Base-by-base conservation (phyloP, 2,888 invertebrate genomes). In the Amphipyra tragopoginis region DNA sequence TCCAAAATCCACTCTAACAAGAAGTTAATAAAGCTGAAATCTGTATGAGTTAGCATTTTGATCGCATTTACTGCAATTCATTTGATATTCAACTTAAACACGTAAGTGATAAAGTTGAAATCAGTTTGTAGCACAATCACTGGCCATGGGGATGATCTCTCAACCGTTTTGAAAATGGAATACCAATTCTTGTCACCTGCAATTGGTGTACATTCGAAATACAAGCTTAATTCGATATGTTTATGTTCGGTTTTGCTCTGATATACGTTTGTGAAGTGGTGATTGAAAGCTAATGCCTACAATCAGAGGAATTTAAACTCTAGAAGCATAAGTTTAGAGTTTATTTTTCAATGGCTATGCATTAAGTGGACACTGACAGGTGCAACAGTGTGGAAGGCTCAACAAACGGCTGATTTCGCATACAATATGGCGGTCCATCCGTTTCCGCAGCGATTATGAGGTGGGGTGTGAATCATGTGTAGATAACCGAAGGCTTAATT, bases 341-440 rank as follows among this genome's bases (percentile, higher is more conserved):
- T 9, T 34, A 52, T 52, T 65, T 57, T 62, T 1, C 9, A 29
- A 33, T 44, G 57, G 6, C 33, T 29, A 15, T 40, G 26, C 50
- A 44, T 43, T 69, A 63, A 71, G 75, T 75, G 75, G 78, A 63
- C 75, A 75, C 77, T 72, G 77, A 75, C 85, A 86, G 90, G 90
- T 90, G 93, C 92, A 90, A 85, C 92, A 89, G 93, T 85, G 93
- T 90, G 92, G 92, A 93, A 93, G 88, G 90, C 86, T 86, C 87
- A 87, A 92, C 93, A 90, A 92, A 73, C 79, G 79, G 90, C 89
- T 89, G 93, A 92, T 92, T 90, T 90, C 89, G 85, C 88, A 87
- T 87, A 90, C 92, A 93, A 89, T 92, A 93, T 92, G 93, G 92
- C 88, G 89, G 90, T 88, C 89, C 89, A 91, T 92, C 92, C 92